phyloP scores from a whole-genome alignment of 2,113 vertebrate species.

The Gnathonemus longibarbis region DNA sequence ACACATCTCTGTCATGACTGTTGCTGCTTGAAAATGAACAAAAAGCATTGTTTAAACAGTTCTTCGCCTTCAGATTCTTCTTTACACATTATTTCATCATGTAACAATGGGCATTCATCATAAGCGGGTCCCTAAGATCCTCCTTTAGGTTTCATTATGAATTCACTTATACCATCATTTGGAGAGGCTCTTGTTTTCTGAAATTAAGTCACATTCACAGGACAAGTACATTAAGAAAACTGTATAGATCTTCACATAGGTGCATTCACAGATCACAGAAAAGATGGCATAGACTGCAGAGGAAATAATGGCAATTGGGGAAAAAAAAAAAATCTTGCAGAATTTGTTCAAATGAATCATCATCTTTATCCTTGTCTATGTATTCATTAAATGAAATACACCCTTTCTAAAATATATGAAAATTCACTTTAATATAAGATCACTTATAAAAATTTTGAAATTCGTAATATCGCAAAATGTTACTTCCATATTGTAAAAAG shows the following conservation, averaged over 20 bases:
- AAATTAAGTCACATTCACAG: not conserved
- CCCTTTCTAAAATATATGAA: not conserved
- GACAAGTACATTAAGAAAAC: not conserved
- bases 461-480: not conserved
- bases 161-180: constrained; percentile 73
- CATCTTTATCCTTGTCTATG: not conserved
- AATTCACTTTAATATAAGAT: not conserved
- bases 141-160: constrained; percentile 59
- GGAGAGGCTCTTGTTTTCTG: not conserved
- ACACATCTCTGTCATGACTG: constrained; percentile 46
- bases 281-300: not conserved
- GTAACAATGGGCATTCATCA: constrained; percentile 77
- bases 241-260: not conserved
- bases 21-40: constrained; percentile 31
- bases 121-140: constrained; percentile 68
- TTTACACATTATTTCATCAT: constrained; percentile 74
- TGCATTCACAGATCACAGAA: not conserved
- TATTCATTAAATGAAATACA: not conserved
- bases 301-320: not conserved
- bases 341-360: not conserved
- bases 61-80: constrained; percentile 62
- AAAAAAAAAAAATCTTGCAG: not conserved
- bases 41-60: constrained; percentile 31
- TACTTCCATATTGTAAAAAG: not conserved
- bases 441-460: not conserved